These are phyloP conservation scores for Micronycteris hirsuta DNA, from an alignment of 2,113 vertebrate genomes.

Conservation along the genomic window DNA sequence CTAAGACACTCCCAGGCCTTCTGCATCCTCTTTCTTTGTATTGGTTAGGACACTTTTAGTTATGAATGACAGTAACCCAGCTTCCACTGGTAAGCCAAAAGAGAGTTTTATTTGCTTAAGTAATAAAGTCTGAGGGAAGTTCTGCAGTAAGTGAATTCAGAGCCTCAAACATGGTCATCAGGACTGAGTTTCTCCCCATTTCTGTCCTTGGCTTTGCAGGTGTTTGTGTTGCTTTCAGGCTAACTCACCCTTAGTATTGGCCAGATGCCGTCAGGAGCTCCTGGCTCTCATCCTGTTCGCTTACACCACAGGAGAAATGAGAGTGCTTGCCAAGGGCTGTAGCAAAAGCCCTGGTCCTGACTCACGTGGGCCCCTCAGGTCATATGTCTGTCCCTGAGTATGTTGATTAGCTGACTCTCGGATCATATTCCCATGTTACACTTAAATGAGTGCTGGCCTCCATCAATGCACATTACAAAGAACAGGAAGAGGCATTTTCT, in stretches of 20 bases:
- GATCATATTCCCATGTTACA: background rate
- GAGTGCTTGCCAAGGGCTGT: background rate
- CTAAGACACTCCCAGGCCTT: background rate
- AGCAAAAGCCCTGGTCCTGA: background rate
- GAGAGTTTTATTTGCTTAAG: constrained; percentile 2
- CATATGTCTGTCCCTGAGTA: background rate
- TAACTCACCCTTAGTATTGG: background rate
- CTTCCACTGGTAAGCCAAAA: background rate
- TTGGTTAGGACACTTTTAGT: background rate
- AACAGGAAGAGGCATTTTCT: background rate
- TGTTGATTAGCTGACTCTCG: background rate
- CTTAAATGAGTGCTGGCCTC: background rate
- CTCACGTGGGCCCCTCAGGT: background rate
- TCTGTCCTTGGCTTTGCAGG: background rate
- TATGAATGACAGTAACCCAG: background rate
- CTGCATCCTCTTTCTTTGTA: background rate
- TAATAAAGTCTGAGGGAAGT: background rate
- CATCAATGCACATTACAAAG: background rate
- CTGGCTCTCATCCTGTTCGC: background rate
- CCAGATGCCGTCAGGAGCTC: background rate
- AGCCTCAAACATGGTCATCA: background rate
- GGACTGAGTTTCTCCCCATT: background rate
- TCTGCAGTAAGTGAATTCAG: background rate
- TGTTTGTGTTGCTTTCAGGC: background rate
- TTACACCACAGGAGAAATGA: background rate